Percentiles rank a stretch among this genome's conserved stretches.
Evolutionary conservation across 2,888 invertebrate genomes (phyloP).

Genomic region (Neoaliturus tenellus): DNA sequence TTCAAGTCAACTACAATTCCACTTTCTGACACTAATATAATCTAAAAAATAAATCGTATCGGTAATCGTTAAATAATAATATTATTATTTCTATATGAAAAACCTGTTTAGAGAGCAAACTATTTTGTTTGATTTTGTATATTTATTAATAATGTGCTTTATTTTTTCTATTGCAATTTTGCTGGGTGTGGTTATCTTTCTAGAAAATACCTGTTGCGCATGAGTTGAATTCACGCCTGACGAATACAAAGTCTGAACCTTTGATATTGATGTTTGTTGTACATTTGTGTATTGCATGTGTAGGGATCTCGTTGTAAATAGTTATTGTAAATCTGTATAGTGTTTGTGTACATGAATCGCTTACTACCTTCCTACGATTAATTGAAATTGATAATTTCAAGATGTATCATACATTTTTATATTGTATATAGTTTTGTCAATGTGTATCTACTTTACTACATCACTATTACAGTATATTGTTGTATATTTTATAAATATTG

Average conservation of each 20-base stretch:
- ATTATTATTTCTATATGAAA: too few relatives aligned
- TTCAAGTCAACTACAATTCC: too few relatives aligned
- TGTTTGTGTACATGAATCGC: slow-evolving; percentile 28
- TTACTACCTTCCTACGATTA: slow-evolving; percentile 28
- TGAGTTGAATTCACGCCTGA: slow-evolving; percentile 19
- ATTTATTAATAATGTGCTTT: neutral
- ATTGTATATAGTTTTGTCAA: slow-evolving; percentile 47
- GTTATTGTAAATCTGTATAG: slow-evolving; percentile 42
- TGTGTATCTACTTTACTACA: slow-evolving; percentile 33
- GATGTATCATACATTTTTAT: slow-evolving; percentile 39
- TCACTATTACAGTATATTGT: slow-evolving; percentile 19
- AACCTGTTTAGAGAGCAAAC: too few relatives aligned
- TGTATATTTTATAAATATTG: slow-evolving; percentile 50
- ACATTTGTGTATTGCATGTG: slow-evolving; percentile 22
- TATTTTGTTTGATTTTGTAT: neutral
- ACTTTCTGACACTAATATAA: too few relatives aligned
- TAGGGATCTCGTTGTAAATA: slow-evolving; percentile 11
- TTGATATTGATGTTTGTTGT: slow-evolving; percentile 37
- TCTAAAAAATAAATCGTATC: too few relatives aligned
- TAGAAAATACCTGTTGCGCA: neutral
- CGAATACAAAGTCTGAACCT: slow-evolving; percentile 50
- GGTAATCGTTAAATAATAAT: too few relatives aligned
- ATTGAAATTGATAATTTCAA: slow-evolving; percentile 10
- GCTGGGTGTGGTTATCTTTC: neutral
- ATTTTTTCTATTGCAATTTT: neutral